A percentile compares a stretch with the other conserved stretches of the same genome.
phyloP scores from a whole-genome alignment of 1,140 invertebrate species.

The Saccostrea glomerata region DNA sequence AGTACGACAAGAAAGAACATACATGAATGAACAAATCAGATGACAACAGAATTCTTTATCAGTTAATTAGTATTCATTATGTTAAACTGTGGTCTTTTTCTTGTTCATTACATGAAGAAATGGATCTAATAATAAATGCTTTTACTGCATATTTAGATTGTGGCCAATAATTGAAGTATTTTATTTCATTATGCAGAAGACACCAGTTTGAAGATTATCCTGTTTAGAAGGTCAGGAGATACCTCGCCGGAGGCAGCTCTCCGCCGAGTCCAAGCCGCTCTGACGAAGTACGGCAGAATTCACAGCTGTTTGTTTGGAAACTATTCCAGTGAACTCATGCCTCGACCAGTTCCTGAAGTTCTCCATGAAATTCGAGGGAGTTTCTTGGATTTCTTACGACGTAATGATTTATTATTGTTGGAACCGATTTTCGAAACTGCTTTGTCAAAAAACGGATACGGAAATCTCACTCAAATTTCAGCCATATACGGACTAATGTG shows the following conservation, averaged over 20 bases:
- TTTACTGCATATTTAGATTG: too few relatives aligned
- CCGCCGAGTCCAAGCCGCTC: neutral
- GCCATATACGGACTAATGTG: slow-evolving; percentile 45
- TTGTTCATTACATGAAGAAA: too few relatives aligned
- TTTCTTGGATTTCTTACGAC: slow-evolving; percentile 25
- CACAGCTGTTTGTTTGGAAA: slow-evolving; percentile 32
- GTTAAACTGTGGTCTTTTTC: too few relatives aligned
- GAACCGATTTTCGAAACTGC: neutral
- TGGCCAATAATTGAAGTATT: too few relatives aligned
- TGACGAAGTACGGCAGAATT: slow-evolving; percentile 21
- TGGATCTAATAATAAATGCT: too few relatives aligned
- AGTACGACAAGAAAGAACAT: too few relatives aligned
- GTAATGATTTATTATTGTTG: slow-evolving; percentile 28
- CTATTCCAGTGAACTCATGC: slow-evolving; percentile 42
- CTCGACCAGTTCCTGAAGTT: neutral
- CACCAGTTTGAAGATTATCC: neutral
- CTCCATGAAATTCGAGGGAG: slow-evolving; percentile 16
- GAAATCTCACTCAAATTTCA: slow-evolving; percentile 35
- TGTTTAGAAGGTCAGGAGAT: neutral
- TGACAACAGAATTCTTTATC: too few relatives aligned
- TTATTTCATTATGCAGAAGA: neutral
- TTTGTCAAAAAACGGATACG: slow-evolving; percentile 39
- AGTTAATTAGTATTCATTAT: too few relatives aligned
- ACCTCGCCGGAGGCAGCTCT: neutral
- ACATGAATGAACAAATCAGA: too few relatives aligned